Evolutionary conservation across 2,888 invertebrate genomes (phyloP).

Genomic region (Drosophila flavopinicola): DNA sequence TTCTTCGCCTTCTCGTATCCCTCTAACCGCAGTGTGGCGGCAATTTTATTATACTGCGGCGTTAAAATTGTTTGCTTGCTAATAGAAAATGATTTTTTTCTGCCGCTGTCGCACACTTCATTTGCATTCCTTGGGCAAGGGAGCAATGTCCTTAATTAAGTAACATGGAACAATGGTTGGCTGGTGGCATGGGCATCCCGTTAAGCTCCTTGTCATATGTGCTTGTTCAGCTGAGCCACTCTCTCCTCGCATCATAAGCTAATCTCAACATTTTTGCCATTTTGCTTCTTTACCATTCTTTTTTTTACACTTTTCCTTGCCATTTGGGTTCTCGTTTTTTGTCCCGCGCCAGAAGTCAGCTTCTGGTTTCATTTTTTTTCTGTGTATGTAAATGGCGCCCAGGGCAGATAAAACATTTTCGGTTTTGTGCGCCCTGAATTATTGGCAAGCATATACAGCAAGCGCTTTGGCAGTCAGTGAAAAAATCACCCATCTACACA

Average conservation of each 20-base stretch:
- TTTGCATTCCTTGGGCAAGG: constrained; percentile 66
- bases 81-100: constrained; percentile 70
- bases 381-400: constrained; percentile 70
- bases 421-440: constrained; percentile 52
- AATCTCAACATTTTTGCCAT: constrained; percentile 63
- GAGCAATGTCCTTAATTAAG: constrained; percentile 77
- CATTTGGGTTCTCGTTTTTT: constrained; percentile 24
- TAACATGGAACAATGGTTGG: constrained; percentile 32
- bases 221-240: constrained; percentile 47
- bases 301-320: constrained; percentile 10
- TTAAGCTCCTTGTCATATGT: constrained; percentile 65
- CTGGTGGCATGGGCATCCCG: background rate
- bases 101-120: constrained; percentile 52
- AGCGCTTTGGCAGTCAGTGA: constrained; percentile 51
- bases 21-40: background rate
- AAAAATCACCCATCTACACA: constrained; percentile 11
- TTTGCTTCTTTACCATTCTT: constrained; percentile 21
- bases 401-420: constrained; percentile 67
- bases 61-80: constrained; percentile 74
- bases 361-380: constrained; percentile 39
- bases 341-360: constrained; percentile 51
- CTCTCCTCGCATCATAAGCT: constrained; percentile 57
- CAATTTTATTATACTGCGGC: constrained; percentile 71
- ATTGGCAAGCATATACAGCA: constrained; percentile 69
- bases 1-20: background rate